Evolutionary conservation across 2,797 vertebrate species (phyloP).

Genomic region (Pangasius krempfi): DNA sequence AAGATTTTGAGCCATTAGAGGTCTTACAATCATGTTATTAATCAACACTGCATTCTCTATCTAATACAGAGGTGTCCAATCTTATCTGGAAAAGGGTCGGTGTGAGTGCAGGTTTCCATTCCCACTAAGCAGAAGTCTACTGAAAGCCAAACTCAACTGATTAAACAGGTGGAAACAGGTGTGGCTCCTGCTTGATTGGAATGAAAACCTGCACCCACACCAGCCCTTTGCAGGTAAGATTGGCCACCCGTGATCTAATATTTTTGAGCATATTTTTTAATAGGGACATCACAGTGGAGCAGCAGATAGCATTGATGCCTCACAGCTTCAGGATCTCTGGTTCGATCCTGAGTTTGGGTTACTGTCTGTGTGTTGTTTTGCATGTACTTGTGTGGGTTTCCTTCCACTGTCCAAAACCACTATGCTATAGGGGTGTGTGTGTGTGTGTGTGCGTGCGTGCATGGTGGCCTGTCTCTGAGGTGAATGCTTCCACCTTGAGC

Average conservation of each 20-base stretch:
- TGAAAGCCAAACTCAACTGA: no score
- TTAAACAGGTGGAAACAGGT: no score
- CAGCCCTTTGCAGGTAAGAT: no score
- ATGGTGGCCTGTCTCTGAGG: background rate
- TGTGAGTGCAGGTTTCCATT: no score
- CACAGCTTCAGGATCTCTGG: background rate
- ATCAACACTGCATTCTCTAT: background rate
- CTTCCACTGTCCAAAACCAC: background rate
- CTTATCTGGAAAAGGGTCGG: no score
- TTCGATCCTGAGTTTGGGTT: background rate
- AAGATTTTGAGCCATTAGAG: background rate
- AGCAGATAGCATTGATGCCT: background rate
- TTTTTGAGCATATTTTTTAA: background rate
- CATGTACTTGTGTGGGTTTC: background rate
- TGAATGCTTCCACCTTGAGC: background rate
- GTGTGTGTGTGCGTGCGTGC: background rate
- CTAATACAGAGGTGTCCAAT: no score
- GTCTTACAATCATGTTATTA: background rate
- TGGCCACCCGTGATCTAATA: background rate
- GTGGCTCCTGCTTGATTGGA: no score
- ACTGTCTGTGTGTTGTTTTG: background rate
- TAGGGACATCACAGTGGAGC: background rate
- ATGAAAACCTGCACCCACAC: no score
- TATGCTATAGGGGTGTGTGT: background rate
- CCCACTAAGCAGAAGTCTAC: no score